phyloP scores from a whole-genome alignment of 2,797 vertebrate genomes.

The Aeoliscus strigatus region DNA sequence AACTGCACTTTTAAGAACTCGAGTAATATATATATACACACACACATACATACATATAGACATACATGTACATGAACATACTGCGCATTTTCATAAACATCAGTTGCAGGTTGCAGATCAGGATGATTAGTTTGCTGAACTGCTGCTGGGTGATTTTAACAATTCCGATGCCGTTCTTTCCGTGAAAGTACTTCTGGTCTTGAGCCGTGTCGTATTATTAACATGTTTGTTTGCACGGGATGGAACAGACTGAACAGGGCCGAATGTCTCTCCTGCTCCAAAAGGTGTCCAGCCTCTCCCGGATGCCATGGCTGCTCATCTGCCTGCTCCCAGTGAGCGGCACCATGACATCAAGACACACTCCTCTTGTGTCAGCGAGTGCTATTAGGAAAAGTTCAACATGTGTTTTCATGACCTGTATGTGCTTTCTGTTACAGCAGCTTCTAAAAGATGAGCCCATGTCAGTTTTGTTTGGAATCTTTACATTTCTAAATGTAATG shows the following conservation, averaged over 20 bases:
- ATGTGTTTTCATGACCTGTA: constrained; percentile 87
- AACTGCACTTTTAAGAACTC: too few species aligned
- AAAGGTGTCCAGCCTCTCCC: constrained; percentile 89
- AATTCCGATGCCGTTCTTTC: constrained; percentile 82
- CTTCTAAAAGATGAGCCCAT: not conserved
- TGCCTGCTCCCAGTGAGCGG: constrained; percentile 87
- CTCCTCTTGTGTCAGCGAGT: constrained; percentile 94
- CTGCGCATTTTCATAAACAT: too few species aligned
- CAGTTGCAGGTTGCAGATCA: constrained; percentile 95
- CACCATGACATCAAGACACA: too few species aligned
- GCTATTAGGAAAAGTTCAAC: constrained; percentile 81
- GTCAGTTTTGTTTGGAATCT: too few species aligned
- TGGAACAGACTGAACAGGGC: not conserved
- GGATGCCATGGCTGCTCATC: constrained; percentile 84
- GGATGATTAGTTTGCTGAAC: constrained; percentile 92
- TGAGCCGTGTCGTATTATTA: rapidly evolving
- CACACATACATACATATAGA: too few species aligned
- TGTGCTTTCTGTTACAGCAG: constrained; percentile 50
- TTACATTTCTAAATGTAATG: too few species aligned
- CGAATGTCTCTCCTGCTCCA: constrained; percentile 71
- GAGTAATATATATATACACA: too few species aligned
- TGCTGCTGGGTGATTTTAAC: constrained; percentile 83
- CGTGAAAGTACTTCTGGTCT: constrained; percentile 72
- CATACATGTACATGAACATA: too few species aligned
- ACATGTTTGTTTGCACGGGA: not conserved